These are phyloP conservation scores for Sitta europaea DNA, from an alignment of 2,113 vertebrate species.

Conservation along the genomic window DNA sequence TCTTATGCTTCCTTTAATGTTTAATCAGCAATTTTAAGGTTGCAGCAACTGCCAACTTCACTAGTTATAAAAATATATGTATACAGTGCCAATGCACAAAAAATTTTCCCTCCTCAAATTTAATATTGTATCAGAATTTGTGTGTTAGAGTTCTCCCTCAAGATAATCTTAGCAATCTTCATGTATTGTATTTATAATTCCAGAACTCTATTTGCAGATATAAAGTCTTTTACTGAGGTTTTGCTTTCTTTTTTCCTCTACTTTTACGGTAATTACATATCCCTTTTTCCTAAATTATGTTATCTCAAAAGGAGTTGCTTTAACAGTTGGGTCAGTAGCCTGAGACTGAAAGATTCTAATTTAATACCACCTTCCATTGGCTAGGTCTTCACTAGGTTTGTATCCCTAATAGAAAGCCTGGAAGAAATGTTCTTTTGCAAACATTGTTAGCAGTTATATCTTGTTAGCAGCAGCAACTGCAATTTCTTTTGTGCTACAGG, in stretches of 20 bases:
- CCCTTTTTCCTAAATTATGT: not conserved
- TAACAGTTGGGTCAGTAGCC: not conserved
- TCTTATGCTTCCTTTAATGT: not conserved
- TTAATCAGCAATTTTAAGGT: not conserved
- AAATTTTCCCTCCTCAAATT: not conserved
- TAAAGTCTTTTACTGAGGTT: not conserved
- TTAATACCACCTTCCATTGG: not conserved
- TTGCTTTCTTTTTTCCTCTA: not conserved
- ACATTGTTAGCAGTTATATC: not conserved
- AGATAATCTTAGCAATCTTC: not conserved
- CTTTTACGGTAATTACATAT: not conserved
- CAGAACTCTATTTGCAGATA: not conserved
- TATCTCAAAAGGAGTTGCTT: not conserved
- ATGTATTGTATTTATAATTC: rapidly evolving
- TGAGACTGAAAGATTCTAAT: not conserved
- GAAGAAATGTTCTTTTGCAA: not conserved
- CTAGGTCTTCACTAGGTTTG: not conserved
- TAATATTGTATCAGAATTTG: not conserved
- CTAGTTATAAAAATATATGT: not conserved
- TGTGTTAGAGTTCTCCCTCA: not conserved
- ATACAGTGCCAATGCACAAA: not conserved
- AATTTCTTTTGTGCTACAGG: not conserved
- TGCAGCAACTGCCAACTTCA: not conserved
- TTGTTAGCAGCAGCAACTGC: not conserved
- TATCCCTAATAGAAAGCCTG: not conserved